Percentiles rank a stretch among this genome's conserved stretches.
Conservation (phyloP, 2,113 vertebrate genomes). For the Sula dactylatra region DNA sequence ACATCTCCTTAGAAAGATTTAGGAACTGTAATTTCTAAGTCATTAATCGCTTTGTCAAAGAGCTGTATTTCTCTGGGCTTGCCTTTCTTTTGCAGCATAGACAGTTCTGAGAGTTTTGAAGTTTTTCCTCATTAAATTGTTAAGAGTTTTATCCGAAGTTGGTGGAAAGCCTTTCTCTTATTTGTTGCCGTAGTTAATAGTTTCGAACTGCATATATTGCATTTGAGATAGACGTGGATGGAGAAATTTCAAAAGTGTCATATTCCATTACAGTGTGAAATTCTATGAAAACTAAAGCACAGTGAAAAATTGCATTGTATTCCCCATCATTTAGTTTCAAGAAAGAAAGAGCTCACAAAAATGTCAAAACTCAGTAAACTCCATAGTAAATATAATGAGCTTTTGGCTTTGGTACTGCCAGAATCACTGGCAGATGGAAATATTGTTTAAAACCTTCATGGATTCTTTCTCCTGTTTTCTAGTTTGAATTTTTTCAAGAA, state of each 20-base stretch:
- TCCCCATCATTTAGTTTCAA: slow-evolving; percentile 1
- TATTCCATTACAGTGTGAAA: background rate
- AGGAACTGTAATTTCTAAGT: background rate
- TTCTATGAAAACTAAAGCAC: slow-evolving; percentile 14
- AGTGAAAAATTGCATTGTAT: slow-evolving; percentile 30
- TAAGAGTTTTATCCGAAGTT: background rate
- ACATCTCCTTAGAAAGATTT: background rate
- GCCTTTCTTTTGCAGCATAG: background rate
- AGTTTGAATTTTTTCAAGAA: background rate
- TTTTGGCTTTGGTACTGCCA: slow-evolving; percentile 29
- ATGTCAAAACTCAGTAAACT: slow-evolving; percentile 35
- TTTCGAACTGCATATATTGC: background rate
- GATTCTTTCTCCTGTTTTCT: background rate
- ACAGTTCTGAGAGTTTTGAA: background rate
- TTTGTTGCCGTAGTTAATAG: background rate
- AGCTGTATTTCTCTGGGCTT: background rate
- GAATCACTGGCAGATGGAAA: slow-evolving; percentile 2
- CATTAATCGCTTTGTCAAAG: background rate
- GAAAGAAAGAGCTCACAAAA: slow-evolving; percentile 27
- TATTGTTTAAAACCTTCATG: background rate
- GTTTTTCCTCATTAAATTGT: background rate
- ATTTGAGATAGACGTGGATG: background rate
- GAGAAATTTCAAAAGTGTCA: background rate
- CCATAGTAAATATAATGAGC: slow-evolving; percentile 17
- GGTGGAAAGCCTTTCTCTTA: background rate